Evolutionary conservation across 2,113 vertebrate species (phyloP).

Genomic region (Phainopepla nitens): DNA sequence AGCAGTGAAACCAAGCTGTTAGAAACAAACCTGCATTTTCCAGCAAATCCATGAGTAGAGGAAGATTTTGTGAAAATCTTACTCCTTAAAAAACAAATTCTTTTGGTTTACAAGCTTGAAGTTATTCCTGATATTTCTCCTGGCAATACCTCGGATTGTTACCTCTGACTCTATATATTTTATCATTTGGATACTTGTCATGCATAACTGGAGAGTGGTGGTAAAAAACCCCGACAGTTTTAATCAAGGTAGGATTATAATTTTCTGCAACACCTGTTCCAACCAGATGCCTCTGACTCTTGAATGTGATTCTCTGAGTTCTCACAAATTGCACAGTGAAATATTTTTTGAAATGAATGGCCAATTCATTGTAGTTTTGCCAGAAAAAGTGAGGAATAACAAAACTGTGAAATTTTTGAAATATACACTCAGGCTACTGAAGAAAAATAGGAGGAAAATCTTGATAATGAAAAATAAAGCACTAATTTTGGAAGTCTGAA

Average conservation of each 20-base stretch:
- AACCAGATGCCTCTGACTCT: constrained; percentile 69
- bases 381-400: constrained; percentile 26
- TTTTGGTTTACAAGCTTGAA: constrained; percentile 19
- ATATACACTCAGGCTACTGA: constrained; percentile 3
- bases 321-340: constrained; percentile 68
- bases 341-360: constrained; percentile 48
- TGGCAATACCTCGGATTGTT: constrained; percentile 59
- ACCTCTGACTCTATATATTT: constrained; percentile 47
- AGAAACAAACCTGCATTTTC: background rate
- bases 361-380: constrained; percentile 17
- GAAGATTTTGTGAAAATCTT: constrained; percentile 14
- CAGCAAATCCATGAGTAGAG: background rate
- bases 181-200: constrained; percentile 69
- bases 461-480: background rate
- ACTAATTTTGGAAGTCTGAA: background rate
- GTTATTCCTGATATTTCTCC: constrained; percentile 58
- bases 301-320: constrained; percentile 48
- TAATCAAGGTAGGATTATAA: constrained; percentile 74
- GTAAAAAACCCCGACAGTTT: constrained; percentile 44
- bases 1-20: background rate
- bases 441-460: background rate
- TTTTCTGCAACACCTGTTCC: constrained; percentile 75
- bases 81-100: constrained; percentile 24
- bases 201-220: constrained; percentile 52
- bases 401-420: constrained; percentile 16